Conservation (phyloP, 2,888 invertebrate species). For the Pasiphila rectangulata region DNA sequence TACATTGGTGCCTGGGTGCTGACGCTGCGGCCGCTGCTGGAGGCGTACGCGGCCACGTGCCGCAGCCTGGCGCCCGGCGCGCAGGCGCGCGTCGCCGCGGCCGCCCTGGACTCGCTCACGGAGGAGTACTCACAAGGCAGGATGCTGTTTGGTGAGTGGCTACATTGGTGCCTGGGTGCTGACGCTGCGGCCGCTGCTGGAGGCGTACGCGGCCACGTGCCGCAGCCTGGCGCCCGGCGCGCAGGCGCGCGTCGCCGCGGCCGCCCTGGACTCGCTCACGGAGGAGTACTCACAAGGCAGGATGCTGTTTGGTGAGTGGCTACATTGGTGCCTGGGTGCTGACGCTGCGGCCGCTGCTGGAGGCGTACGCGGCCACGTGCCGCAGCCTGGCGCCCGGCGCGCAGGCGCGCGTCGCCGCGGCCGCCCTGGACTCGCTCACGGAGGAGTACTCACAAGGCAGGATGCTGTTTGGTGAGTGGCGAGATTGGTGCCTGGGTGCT, state of each 20-base stretch:
- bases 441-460: slow-evolving; percentile 81
- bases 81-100: too few species aligned
- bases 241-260: slow-evolving; percentile 84
- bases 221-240: slow-evolving; percentile 67
- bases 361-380: slow-evolving; percentile 86
- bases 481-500: too few species aligned
- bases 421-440: slow-evolving; percentile 84
- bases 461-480: slow-evolving; percentile 74
- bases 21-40: too few species aligned
- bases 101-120: too few species aligned
- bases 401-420: slow-evolving; percentile 84
- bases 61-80: too few species aligned
- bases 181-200: slow-evolving; percentile 87
- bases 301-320: slow-evolving; percentile 74
- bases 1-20: too few species aligned
- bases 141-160: too few species aligned
- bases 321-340: too few species aligned
- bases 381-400: slow-evolving; percentile 67
- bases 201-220: slow-evolving; percentile 86
- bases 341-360: slow-evolving; percentile 87
- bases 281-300: slow-evolving; percentile 81
- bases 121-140: too few species aligned
- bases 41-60: too few species aligned
- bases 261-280: slow-evolving; percentile 84
- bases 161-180: too few species aligned